Evolutionary conservation across 1,140 invertebrate genomes (phyloP), one percentile per base, ranked within the genome.

Genomic region (Anadara kagoshimensis): DNA sequence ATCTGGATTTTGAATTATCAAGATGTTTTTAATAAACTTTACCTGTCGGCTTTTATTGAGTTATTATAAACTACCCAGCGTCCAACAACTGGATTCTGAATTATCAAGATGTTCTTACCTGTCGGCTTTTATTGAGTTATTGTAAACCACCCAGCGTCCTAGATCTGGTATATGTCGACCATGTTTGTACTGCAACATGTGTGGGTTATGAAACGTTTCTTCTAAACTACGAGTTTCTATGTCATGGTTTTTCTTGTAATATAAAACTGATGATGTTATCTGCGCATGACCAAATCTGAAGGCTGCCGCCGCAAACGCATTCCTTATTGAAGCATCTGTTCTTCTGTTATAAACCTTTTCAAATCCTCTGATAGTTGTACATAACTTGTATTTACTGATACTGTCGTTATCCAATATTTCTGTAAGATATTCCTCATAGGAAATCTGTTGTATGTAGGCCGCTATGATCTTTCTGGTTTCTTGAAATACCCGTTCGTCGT

Each of bases 391-490:
- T 49, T 57, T 45, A 5, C n/a, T 20, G 63, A 79, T 76, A 8
- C 68, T 18, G 12, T 49, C 26, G 1, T 51, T 41, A 7, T 95
- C 94, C 57, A 97, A 88, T 11, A 98, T 90, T 53, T 96, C 92
- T 11, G 95, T 95, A 36, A 98, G 85, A 97, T 97, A 99, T 75
- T 98, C 93, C 47, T 93, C 90, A 80, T 95, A 99, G 1, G 97
- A 98, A 44, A 99, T 97, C 78, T 96, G 94, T 86, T 99, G 98
- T 91, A 98, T 95, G 87, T 95, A 98, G 8, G 97, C 97, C 1
- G 95, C 96, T 5, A 99, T 93, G 73, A 99, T 95, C 83, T 97
- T 98, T 62, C 97, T 91, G 14, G 88, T 82, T 69, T 91, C 89
- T 83, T 98, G 94, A 85, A 95, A 99, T 3, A 98, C 82, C 62